Evolutionary conservation across 2,113 vertebrate species (phyloP).

Genomic region (Callochromis pleurospilus): DNA sequence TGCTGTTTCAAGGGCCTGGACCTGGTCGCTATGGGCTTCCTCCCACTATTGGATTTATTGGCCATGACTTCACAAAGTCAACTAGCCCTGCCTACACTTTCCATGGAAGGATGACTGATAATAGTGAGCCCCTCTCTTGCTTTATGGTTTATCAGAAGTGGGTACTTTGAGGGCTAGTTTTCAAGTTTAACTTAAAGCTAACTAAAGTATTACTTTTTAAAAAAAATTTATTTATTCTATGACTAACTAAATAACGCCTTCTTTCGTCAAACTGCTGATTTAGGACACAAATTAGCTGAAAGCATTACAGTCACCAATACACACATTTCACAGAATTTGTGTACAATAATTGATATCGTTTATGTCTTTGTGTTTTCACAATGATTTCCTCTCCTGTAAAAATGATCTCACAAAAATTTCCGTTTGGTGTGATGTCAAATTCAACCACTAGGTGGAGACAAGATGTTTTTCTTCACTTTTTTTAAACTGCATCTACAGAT

Average conservation of each 20-base stretch:
- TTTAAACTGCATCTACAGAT: neutral
- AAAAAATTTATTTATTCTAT: neutral
- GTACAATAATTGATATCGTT: neutral
- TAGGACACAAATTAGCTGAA: neutral
- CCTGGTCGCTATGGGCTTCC: slow-evolving; percentile 75
- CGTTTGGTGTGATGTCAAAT: neutral
- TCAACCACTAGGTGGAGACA: slow-evolving; percentile 48
- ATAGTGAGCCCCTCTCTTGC: slow-evolving; percentile 52
- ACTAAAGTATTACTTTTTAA: neutral
- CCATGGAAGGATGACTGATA: slow-evolving; percentile 59
- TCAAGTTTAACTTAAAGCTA: neutral
- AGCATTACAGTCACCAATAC: neutral
- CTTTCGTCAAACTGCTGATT: neutral
- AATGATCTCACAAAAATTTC: neutral
- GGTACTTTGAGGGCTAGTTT: neutral
- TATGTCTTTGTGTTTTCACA: neutral
- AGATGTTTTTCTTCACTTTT: neutral
- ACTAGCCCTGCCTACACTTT: slow-evolving; percentile 76
- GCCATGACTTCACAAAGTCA: slow-evolving; percentile 76
- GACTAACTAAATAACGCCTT: accelerated
- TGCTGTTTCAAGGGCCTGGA: slow-evolving; percentile 68
- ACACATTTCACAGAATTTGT: neutral
- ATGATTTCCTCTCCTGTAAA: neutral
- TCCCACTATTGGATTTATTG: slow-evolving; percentile 73
- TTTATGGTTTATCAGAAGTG: neutral